Base-by-base conservation (phyloP, 2,113 vertebrate genomes). In the Rhinichthys klamathensis region DNA sequence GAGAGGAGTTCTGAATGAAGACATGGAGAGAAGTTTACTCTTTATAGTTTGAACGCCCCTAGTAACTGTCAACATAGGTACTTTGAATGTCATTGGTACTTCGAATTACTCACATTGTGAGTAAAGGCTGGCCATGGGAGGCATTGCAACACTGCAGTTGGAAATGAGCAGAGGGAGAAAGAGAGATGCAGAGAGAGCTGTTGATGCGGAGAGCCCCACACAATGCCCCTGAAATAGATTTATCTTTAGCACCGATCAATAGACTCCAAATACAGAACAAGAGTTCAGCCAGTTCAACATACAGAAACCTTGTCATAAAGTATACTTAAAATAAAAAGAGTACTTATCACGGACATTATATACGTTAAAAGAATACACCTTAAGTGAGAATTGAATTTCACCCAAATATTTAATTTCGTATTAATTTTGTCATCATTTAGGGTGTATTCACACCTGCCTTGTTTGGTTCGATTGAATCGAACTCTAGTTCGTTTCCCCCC, bases 161-260 rank as follows among this genome's bases (percentile, higher is more conserved):
- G 15, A 87, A 73, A 27, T 76, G 44, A 44, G 65, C 54, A 30
- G 30, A 23, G 65, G 25, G 67, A 86, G 75, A 85, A 11, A 11
- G 32, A 49, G 67, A 79, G 56, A 25, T 49, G 63, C 13, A 46
- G 11, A 49, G 27, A 69, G 46, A 54, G 35, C 8, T 82, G 49
- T 80, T 67, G 32, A 49, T 44, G 38, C 81, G 49, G 38, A 63
- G 56, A 77, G 77, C 23, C 32, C 49, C 30, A 80, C 56, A 69
- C 79, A 80, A 49, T 79, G 60, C 41, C 69, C 69, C 77, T 82
- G 78, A 74, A 74, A 49, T 54, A 83, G 58, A 27, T 85, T 87
- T 88, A 90, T 88, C 85, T 87, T 87, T 85, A 89, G 87, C 30
- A 83, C 25, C n/a, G 80, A 88, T 88, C 89, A 72, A 90, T 90